Conservation (phyloP, 2,888 invertebrate species). For the Phrixothrix hirtus region DNA sequence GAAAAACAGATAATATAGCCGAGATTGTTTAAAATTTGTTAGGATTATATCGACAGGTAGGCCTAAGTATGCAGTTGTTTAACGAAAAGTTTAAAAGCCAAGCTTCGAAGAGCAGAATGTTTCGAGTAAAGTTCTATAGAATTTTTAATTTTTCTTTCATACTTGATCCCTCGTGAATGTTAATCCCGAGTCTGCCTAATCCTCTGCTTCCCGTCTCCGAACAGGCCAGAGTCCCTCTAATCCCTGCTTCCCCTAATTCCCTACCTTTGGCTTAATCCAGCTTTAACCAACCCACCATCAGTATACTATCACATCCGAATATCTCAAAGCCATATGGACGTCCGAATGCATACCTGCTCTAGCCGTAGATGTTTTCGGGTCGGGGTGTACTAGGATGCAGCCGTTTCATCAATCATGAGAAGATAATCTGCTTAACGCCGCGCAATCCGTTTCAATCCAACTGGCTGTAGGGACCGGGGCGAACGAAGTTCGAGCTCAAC, state of each 20-base stretch:
- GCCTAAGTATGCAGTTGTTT: constrained; percentile 5
- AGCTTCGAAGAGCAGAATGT: neutral
- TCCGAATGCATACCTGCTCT: constrained; percentile 41
- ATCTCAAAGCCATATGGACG: constrained; percentile 43
- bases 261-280: constrained; percentile 58
- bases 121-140: constrained; percentile 18
- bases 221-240: constrained; percentile 55
- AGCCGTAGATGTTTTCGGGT: constrained; percentile 51
- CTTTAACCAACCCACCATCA: constrained; percentile 55
- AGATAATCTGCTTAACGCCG: constrained; percentile 69
- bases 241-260: constrained; percentile 58
- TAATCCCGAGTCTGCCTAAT: constrained; percentile 54
- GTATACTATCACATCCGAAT: constrained; percentile 44
- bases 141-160: constrained; percentile 49
- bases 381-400: constrained; percentile 50
- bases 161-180: constrained; percentile 54
- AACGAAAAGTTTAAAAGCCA: constrained; percentile 15
- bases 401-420: constrained; percentile 65
- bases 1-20: neutral
- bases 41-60: constrained; percentile 8
- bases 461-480: constrained; percentile 39
- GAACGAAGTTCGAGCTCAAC: constrained; percentile 36
- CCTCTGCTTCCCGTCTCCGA: constrained; percentile 55
- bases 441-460: constrained; percentile 55
- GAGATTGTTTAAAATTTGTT: constrained; percentile 16